phyloP scores from a whole-genome alignment of 2,888 invertebrate genomes.

The Iphiclides podalirius region DNA sequence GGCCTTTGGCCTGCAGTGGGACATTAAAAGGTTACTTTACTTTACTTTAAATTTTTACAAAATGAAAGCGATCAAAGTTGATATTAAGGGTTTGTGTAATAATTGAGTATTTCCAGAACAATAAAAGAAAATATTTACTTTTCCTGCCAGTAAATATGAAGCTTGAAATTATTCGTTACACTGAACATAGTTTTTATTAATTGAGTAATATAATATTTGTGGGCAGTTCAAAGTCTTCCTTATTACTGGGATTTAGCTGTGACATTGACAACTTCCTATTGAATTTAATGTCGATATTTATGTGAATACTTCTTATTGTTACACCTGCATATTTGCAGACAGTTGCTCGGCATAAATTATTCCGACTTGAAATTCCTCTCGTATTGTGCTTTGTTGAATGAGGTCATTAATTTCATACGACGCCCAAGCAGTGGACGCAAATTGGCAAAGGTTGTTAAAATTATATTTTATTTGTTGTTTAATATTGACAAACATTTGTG shows the following conservation, averaged over 20 bases:
- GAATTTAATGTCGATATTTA: conserved; percentile 10
- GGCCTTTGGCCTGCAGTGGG: no score
- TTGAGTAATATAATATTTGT: not conserved
- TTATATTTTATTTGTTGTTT: no score
- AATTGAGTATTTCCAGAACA: no score
- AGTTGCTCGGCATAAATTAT: conserved; percentile 5
- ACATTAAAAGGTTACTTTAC: no score
- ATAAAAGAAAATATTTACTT: no score
- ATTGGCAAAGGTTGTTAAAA: no score
- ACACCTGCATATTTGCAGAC: conserved; percentile 12
- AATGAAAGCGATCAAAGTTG: no score
- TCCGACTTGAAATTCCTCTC: conserved; percentile 11
- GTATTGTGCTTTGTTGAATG: conserved; percentile 1
- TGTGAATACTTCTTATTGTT: conserved; percentile 6
- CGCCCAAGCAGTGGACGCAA: not conserved
- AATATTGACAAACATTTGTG: not conserved
- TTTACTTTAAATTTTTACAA: no score
- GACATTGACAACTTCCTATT: conserved; percentile 1
- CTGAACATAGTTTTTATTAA: not conserved
- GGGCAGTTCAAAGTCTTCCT: not conserved
- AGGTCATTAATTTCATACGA: not conserved
- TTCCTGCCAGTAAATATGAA: not conserved
- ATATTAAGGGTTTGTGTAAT: no score
- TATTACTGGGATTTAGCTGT: not conserved
- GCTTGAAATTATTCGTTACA: not conserved